phyloP scores from a whole-genome alignment of 1,140 invertebrate genomes.

The Medauroidea extradentata region DNA sequence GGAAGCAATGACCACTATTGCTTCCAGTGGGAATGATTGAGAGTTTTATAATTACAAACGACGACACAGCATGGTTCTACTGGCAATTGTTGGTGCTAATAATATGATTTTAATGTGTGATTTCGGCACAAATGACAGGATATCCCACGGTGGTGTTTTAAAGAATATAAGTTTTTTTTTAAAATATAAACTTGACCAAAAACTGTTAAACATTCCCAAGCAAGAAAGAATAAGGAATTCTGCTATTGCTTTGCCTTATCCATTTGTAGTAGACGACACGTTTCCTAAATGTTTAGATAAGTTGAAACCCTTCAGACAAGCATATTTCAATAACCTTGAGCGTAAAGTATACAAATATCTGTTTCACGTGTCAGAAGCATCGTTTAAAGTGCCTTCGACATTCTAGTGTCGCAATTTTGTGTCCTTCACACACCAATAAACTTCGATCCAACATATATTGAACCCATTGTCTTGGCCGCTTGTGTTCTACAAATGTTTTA shows the following conservation, averaged over 20 bases:
- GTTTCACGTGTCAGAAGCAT: constrained; percentile 37
- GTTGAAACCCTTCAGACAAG: constrained; percentile 33
- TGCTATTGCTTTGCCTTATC: constrained; percentile 17
- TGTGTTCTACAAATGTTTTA: constrained; percentile 17
- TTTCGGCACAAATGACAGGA: constrained; percentile 35
- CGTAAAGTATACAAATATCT: constrained; percentile 46
- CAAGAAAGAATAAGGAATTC: constrained; percentile 7
- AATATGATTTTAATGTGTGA: constrained; percentile 38
- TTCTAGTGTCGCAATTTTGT: constrained; percentile 31
- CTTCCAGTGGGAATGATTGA: constrained; percentile 34
- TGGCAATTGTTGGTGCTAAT: constrained; percentile 38
- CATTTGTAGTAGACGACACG: constrained; percentile 41
- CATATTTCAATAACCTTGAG: not conserved
- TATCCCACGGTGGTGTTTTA: constrained; percentile 36
- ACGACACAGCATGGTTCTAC: constrained; percentile 36
- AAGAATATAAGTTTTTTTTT: constrained; percentile 26
- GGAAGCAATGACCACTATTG: constrained; percentile 34
- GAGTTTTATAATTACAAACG: constrained; percentile 44
- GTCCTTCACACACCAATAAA: constrained; percentile 17
- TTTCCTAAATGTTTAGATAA: constrained; percentile 35
- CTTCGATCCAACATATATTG: constrained; percentile 18
- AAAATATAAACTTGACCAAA: too few relatives aligned
- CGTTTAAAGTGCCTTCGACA: constrained; percentile 45
- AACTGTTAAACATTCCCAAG: constrained; percentile 18
- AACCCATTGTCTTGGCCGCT: constrained; percentile 15